phyloP scores from a whole-genome alignment of 35 echinoderm and acorn worm species.

The Diadema setosum region DNA sequence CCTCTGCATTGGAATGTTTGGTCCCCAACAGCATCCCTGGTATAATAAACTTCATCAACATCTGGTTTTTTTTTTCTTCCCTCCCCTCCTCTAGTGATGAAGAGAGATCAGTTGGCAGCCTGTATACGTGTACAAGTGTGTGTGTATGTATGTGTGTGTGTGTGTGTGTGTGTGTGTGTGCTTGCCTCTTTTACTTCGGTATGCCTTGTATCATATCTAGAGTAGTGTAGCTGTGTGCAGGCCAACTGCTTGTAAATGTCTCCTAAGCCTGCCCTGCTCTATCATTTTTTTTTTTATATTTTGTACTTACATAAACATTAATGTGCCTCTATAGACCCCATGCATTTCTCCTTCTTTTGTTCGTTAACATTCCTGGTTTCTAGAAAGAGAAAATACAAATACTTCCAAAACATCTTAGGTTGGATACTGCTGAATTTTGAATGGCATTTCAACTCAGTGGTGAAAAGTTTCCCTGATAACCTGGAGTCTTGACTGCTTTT shows the following conservation, averaged over 20 bases:
- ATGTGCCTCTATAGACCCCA: not conserved
- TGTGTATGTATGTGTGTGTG: not conserved
- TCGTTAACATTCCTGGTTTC: slow-evolving; percentile 15
- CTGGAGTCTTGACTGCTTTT: no score
- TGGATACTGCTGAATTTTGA: no score
- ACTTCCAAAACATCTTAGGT: not conserved
- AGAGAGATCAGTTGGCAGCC: not conserved
- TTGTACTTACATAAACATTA: not conserved
- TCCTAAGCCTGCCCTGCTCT: slow-evolving; percentile 17
- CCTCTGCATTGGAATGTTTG: slow-evolving; percentile 16
- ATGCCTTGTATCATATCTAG: slow-evolving; percentile 19
- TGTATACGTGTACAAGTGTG: not conserved
- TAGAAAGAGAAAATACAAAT: no score
- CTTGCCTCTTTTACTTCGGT: no score
- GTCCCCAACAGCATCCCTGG: slow-evolving; percentile 1
- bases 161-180: not conserved
- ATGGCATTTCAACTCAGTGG: no score
- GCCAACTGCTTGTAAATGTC: slow-evolving; percentile 9
- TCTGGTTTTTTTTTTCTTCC: not conserved
- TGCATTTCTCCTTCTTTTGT: not conserved
- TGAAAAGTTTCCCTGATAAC: no score
- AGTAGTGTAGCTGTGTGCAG: slow-evolving; percentile 31
- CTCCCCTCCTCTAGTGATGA: not conserved
- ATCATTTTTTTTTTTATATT: not conserved
- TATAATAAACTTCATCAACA: slow-evolving; percentile 24